These are phyloP conservation scores for Chloropsis hardwickii DNA, from an alignment of 2,113 vertebrate species.

Conservation along the genomic window DNA sequence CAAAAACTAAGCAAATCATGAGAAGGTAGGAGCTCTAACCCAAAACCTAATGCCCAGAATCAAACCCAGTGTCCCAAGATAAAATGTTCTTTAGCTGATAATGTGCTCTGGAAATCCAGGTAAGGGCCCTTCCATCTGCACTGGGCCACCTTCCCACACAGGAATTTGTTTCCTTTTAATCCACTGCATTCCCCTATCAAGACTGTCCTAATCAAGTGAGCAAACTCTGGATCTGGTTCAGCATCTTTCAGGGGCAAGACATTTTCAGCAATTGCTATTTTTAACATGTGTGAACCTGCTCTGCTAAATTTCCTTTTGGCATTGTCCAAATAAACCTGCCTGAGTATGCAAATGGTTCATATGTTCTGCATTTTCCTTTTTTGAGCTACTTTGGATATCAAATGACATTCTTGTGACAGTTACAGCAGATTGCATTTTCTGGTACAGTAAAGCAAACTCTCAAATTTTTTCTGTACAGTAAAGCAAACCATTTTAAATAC, in stretches of 20 bases:
- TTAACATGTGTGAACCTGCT: not conserved
- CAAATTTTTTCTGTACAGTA: not conserved
- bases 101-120: not conserved
- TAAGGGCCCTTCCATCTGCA: not conserved
- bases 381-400: not conserved
- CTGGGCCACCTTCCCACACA: not conserved
- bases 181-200: not conserved
- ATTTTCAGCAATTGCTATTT: conserved; percentile 9
- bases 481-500: not conserved
- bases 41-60: not conserved
- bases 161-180: not conserved
- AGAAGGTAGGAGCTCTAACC: not conserved
- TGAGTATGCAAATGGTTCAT: not conserved
- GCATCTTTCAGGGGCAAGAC: not conserved
- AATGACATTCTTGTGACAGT: not conserved
- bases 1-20: not conserved
- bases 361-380: not conserved
- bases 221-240: not conserved
- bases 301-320: not conserved
- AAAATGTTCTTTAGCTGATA: not conserved
- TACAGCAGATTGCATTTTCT: conserved; percentile 28
- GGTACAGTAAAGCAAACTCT: not conserved
- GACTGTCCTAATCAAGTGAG: not conserved
- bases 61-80: not conserved
- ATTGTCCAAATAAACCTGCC: not conserved